Conservation (phyloP, 2,113 vertebrate genomes). For the Thinocorus orbignyianus region DNA sequence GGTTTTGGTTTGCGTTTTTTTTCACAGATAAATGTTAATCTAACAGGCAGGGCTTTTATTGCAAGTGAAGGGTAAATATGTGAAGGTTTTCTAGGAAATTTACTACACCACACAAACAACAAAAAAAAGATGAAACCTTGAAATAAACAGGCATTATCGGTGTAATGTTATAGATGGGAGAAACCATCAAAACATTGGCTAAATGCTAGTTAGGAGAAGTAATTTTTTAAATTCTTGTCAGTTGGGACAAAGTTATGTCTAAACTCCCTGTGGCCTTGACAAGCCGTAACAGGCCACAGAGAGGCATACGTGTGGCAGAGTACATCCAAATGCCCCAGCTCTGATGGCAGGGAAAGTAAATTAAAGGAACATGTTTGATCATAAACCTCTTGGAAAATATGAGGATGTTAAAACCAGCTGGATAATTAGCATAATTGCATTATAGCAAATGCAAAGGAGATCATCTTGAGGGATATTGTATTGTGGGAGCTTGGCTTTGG, state of each 20-base stretch:
- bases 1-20: too few relatives aligned
- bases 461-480: slow-evolving; percentile 19
- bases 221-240: not conserved
- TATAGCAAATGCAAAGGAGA: slow-evolving; percentile 31
- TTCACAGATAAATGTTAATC: not conserved
- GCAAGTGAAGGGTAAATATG: not conserved
- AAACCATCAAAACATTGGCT: not conserved
- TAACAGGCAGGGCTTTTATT: not conserved
- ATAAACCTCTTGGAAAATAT: slow-evolving; percentile 28
- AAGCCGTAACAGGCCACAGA: not conserved
- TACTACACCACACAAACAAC: not conserved
- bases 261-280: not conserved
- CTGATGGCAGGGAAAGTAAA: not conserved
- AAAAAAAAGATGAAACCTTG: not conserved
- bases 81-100: not conserved
- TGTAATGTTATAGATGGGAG: not conserved
- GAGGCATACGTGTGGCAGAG: not conserved
- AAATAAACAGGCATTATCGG: rapidly evolving
- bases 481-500: not conserved
- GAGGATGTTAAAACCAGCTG: slow-evolving; percentile 22
- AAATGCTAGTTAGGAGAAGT: not conserved
- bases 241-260: not conserved
- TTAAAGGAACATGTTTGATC: slow-evolving; percentile 50
- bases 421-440: slow-evolving; percentile 59
- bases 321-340: not conserved